Base-by-base conservation (phyloP, 2,888 invertebrate genomes). In the Latrodectus elegans region DNA sequence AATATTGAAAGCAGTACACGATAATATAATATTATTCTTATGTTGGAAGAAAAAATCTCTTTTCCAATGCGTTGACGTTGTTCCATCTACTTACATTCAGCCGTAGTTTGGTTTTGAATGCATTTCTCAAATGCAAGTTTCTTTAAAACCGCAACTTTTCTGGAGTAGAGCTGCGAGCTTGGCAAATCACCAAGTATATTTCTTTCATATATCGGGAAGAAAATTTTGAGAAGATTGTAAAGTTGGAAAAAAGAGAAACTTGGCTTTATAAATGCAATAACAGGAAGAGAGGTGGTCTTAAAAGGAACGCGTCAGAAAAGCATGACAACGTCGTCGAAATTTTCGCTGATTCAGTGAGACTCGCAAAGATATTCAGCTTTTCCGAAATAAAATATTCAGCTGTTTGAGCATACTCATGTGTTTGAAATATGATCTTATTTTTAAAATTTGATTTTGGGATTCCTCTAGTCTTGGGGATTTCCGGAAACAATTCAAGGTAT, bases 361-460 rank as follows among this genome's bases (percentile, higher is more conserved):
- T 15, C 60, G n/a, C 10, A 60, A 60, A n/a, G 22, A 60, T 60
- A 60, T 60, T 60, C 60, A 60, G 60, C 60, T 60, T 60, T 60
- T 11, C 60, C 6, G n/a, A 11, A 60, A 15, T 60, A n/a, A 60
- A 60, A 60, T 60, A 60, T 60, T 60, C 60, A 60, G 60, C 60
- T 60, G 60, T 60, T 60, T 12, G 60, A 60, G 60, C 60, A 60
- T 60, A 15, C 60, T 60, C 60, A n/a, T 60, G 14, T 60, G 60
- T 60, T 60, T 60, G 60, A 60, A 60, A 60, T 60, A 60, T 60
- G 60, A 60, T n/a, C 60, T 12, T 60, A 60, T 60, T 60, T n/a
- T 60, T 60, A 60, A 60, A 60, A 60, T 60, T 60, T n/a, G 60
- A 60, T 60, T 60, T 60, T 60, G 60, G 12, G 60, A 10, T 12